A percentile compares a stretch with the other conserved stretches of the same genome.
phyloP scores from a whole-genome alignment of 2,888 invertebrate species.

The Choreutis nemorana region DNA sequence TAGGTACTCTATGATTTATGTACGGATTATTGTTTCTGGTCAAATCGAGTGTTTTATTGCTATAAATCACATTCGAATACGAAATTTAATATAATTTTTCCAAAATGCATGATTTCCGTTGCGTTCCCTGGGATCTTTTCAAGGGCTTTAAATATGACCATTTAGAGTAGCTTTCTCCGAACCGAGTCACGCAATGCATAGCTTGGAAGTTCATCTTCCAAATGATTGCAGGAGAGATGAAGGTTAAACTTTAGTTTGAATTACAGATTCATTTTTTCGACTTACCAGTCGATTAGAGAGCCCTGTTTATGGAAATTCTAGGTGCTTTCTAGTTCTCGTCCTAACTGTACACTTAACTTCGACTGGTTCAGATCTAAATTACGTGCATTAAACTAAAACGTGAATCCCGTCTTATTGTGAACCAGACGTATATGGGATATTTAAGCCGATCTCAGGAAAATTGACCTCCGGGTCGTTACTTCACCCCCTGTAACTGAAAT shows the following conservation, averaged over 20 bases:
- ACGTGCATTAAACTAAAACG: constrained; percentile 36
- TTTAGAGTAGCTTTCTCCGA: constrained; percentile 42
- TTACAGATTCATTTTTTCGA: too few relatives aligned
- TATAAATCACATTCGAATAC: constrained; percentile 31
- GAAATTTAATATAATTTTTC: constrained; percentile 36
- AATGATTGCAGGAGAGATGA: too few relatives aligned
- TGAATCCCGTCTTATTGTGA: constrained; percentile 38
- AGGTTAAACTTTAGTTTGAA: too few relatives aligned
- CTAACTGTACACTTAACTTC: constrained; percentile 4
- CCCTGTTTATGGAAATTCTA: too few relatives aligned
- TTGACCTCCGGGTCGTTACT: constrained; percentile 27
- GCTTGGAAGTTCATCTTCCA: too few relatives aligned
- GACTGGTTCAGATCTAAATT: constrained; percentile 24
- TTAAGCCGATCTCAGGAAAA: constrained; percentile 24
- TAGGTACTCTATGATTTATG: constrained; percentile 43
- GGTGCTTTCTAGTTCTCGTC: not conserved
- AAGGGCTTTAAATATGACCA: constrained; percentile 39
- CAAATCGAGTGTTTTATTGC: constrained; percentile 32
- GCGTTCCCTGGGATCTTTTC: constrained; percentile 25
- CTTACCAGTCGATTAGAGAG: too few relatives aligned
- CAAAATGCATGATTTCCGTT: constrained; percentile 21
- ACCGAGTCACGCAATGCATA: constrained; percentile 45
- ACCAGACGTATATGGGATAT: constrained; percentile 39
- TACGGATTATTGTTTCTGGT: constrained; percentile 37
- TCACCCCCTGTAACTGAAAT: constrained; percentile 32